Evolutionary conservation across 2,113 vertebrate species (phyloP), one percentile per base, ranked within the genome.

Genomic region (Oenanthe melanoleuca): DNA sequence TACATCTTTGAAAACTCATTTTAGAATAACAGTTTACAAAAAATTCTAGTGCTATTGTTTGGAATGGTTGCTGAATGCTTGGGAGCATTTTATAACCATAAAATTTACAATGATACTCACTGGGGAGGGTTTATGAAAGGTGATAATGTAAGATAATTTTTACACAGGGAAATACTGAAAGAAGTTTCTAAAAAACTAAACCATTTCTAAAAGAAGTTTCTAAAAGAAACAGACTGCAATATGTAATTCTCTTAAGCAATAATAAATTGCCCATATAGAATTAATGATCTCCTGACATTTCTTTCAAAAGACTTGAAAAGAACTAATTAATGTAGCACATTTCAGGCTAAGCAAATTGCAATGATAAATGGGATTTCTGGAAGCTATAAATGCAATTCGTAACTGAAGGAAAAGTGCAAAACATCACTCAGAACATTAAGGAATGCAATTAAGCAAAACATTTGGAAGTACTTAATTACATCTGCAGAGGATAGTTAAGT

Each of bases 401-500:
- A 96, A 96, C 92, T 90, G 91, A 96, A 95, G 78, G 44, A 95
- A 97, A 96, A 91, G 93, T 94, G 77, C 85, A 96, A 95, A 95
- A 86, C 92, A 96, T 96, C 92, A 95, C 78, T 96, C 96, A 92
- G 96, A 96, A 97, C 89, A 89, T 97, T 95, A 97, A 95, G 88
- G 87, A 95, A 96, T 89, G 83, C 91, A 97, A 96, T 97, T 97
- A 96, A 96, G 87, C 82, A 95, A 97, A 97, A 93, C 92, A 95
- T 97, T 97, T 97, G 83, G 91, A 97, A 96, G 80, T 70, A 93
- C 83, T 96, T 97, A 97, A 97, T 97, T 97, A 96, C 86, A 89
- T 94, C 91, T 95, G 84, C 67, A 92, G 80, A 95, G 91, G 83
- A 95, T 70, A 94, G 91, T 91, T 88, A 92, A 97, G 74, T 89